phyloP scores from a whole-genome alignment of 2,888 invertebrate genomes.

The Teinopalpus imperialis region DNA sequence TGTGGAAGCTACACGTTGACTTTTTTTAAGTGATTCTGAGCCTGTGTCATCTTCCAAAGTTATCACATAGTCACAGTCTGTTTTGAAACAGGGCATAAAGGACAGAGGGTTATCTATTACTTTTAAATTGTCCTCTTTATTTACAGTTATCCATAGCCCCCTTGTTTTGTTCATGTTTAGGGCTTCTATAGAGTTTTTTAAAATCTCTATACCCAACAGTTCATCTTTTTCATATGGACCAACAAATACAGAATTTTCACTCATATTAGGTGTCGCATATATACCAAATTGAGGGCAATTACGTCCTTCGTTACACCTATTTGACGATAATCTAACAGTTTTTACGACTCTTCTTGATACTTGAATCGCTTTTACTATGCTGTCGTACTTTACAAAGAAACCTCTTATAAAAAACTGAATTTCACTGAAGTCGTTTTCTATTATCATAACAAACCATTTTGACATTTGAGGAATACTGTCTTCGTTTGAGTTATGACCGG shows the following conservation, averaged over 20 bases:
- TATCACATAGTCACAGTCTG: constrained; percentile 30
- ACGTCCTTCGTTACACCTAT: constrained; percentile 44
- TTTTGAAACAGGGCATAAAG: constrained; percentile 46
- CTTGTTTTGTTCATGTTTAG: constrained; percentile 46
- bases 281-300: constrained; percentile 63
- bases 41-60: constrained; percentile 33
- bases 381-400: constrained; percentile 78
- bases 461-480: constrained; percentile 38
- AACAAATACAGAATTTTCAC: constrained; percentile 60
- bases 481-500: neutral
- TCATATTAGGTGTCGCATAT: constrained; percentile 62
- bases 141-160: constrained; percentile 67
- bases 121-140: constrained; percentile 60
- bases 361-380: constrained; percentile 70
- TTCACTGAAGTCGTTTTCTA: constrained; percentile 79
- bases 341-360: constrained; percentile 67
- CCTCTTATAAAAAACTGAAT: constrained; percentile 73
- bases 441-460: constrained; percentile 80
- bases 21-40: constrained; percentile 1
- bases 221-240: constrained; percentile 70
- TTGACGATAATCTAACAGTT: constrained; percentile 72
- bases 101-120: constrained; percentile 65
- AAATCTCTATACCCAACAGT: constrained; percentile 62
- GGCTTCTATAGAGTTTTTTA: constrained; percentile 43
- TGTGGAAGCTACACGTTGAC: constrained; percentile 10